A percentile compares a stretch with the other conserved stretches of the same genome.
Evolutionary conservation across 2,797 vertebrate genomes (phyloP).

Genomic region (Pygocentrus nattereri): DNA sequence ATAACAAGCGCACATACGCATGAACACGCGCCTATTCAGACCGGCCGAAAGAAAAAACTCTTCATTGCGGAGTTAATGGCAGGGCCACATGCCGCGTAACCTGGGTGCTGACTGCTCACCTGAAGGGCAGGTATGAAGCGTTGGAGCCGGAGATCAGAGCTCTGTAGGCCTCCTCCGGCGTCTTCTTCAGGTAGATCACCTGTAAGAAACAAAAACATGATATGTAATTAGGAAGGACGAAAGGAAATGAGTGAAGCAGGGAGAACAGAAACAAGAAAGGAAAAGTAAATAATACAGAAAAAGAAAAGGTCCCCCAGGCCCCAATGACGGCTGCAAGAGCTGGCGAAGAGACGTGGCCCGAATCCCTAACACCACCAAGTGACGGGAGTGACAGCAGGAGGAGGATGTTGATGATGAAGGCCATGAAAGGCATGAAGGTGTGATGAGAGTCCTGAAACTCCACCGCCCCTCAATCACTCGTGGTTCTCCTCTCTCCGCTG

Average conservation of each 20-base stretch:
- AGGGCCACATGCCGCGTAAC: neutral
- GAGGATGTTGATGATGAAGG: no score
- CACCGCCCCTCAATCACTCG: no score
- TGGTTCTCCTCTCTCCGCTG: no score
- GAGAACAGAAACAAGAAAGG: no score
- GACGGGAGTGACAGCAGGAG: no score
- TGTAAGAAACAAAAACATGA: slow-evolving; percentile 63
- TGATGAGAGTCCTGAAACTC: no score
- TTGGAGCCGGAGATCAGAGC: slow-evolving; percentile 89
- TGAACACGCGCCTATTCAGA: neutral
- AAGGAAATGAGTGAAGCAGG: neutral
- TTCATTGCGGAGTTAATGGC: neutral
- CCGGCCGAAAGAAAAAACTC: neutral
- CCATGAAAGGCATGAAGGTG: no score
- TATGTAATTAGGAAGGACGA: neutral
- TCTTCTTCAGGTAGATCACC: slow-evolving; percentile 97
- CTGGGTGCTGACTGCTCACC: slow-evolving; percentile 74
- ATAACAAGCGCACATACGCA: neutral
- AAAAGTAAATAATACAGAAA: no score
- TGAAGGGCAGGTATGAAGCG: slow-evolving; percentile 93
- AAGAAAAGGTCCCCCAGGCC: no score
- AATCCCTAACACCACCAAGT: no score
- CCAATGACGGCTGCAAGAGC: no score
- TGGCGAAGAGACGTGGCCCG: no score
- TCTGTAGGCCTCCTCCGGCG: slow-evolving; percentile 93